Evolutionary conservation across 64 coral and sea anemone species (phyloP).

Genomic region (Exaiptasia diaphana): DNA sequence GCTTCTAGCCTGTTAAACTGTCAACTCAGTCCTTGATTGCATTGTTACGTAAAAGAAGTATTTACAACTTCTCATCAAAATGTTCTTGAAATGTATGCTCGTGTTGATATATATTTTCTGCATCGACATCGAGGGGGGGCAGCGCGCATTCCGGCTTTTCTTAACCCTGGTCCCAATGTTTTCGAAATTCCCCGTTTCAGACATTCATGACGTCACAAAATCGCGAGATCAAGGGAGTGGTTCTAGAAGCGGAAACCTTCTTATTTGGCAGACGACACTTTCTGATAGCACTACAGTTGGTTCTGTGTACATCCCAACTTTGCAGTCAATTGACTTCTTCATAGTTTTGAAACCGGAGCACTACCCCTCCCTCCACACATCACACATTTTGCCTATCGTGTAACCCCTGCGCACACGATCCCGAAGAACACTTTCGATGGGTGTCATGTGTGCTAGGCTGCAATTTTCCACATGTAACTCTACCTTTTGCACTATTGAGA

Average conservation of each 20-base stretch:
- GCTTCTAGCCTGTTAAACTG: background rate
- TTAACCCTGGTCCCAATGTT: too few species aligned
- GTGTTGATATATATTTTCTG: too few species aligned
- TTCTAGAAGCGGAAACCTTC: too few species aligned
- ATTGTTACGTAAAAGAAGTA: background rate
- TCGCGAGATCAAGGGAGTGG: too few species aligned
- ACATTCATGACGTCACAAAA: too few species aligned
- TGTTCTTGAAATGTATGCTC: too few species aligned
- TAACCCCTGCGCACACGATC: background rate
- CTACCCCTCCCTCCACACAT: background rate
- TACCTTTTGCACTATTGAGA: slow-evolving; percentile 52
- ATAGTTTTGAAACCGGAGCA: background rate
- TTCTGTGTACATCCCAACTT: background rate
- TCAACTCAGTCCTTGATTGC: background rate
- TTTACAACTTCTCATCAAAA: too few species aligned
- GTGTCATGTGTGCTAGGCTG: background rate
- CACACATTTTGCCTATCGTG: background rate
- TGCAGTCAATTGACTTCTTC: background rate
- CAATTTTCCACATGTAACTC: background rate
- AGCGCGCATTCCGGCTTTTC: too few species aligned
- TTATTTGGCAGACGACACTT: too few species aligned
- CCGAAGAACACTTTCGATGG: background rate
- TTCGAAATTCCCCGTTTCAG: too few species aligned
- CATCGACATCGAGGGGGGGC: too few species aligned
- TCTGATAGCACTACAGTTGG: background rate